Evolutionary conservation across 1,140 invertebrate genomes (phyloP).

Genomic region (Atta cephalotes): DNA sequence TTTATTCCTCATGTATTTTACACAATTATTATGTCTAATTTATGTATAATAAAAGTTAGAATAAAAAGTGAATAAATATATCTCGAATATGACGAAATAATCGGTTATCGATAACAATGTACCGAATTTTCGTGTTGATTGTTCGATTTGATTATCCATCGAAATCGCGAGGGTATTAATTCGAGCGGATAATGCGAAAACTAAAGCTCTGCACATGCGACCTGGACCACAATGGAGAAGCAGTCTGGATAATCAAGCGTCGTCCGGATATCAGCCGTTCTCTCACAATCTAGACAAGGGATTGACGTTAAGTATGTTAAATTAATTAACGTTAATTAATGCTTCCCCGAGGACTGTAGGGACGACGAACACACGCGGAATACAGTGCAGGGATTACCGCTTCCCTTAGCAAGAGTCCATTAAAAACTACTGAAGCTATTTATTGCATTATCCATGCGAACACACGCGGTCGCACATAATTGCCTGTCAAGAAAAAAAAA

Average conservation of each 20-base stretch:
- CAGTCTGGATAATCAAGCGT: slow-evolving; percentile 28
- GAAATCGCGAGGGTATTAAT: slow-evolving; percentile 21
- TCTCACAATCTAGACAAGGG: slow-evolving; percentile 1
- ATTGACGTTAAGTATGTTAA: slow-evolving; percentile 71
- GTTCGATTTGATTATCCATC: slow-evolving; percentile 28
- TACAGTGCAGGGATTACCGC: slow-evolving; percentile 62
- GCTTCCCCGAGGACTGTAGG: slow-evolving; percentile 39
- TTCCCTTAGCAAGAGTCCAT: slow-evolving; percentile 49
- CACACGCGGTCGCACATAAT: slow-evolving; percentile 16
- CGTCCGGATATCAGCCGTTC: slow-evolving; percentile 31
- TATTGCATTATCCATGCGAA: slow-evolving; percentile 54
- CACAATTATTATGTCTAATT: neutral
- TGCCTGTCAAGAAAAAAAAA: neutral
- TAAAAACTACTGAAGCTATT: slow-evolving; percentile 70
- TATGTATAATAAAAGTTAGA: neutral
- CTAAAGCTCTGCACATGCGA: slow-evolving; percentile 18
- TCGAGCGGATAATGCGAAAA: slow-evolving; percentile 39
- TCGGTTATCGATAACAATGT: slow-evolving; percentile 27
- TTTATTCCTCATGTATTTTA: neutral
- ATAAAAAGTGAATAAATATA: neutral
- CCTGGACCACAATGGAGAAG: slow-evolving; percentile 43
- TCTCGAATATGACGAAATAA: neutral
- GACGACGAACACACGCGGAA: slow-evolving; percentile 63
- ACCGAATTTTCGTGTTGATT: slow-evolving; percentile 27
- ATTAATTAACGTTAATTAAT: slow-evolving; percentile 77